phyloP scores from a whole-genome alignment of 53 echinoderm and acorn worm genomes.

The Antedon mediterranea region DNA sequence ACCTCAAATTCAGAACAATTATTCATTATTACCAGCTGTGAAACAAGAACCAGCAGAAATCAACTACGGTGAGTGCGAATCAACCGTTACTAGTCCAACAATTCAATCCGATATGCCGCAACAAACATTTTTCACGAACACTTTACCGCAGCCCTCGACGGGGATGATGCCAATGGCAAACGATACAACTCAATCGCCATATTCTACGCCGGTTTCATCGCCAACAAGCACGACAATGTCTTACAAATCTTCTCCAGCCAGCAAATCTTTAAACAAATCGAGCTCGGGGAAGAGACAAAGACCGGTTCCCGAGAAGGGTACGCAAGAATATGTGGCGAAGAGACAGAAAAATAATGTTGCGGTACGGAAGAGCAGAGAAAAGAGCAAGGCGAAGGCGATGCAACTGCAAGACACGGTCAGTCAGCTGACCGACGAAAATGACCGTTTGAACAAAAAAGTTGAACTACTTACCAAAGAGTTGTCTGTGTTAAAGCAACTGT shows the following conservation, averaged over 20 bases:
- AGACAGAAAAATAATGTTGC: conserved; percentile 89
- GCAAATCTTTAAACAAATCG: not conserved
- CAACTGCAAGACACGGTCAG: conserved; percentile 60
- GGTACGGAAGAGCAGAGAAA: conserved; percentile 79
- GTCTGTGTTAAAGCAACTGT: conserved; percentile 81
- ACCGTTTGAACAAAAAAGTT: conserved; percentile 69
- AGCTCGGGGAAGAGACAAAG: not conserved
- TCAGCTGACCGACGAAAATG: conserved; percentile 73
- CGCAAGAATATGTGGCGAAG: conserved; percentile 69
- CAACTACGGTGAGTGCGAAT: not conserved
- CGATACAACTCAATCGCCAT: not conserved
- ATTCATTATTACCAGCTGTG: not conserved
- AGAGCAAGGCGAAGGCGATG: conserved; percentile 49
- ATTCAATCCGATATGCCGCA: not conserved
- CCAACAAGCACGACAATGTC: not conserved
- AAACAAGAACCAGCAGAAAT: not conserved
- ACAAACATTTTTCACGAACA: not conserved
- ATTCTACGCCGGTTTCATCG: not conserved
- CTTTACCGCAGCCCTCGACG: not conserved
- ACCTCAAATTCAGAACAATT: not conserved
- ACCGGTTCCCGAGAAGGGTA: conserved; percentile 38
- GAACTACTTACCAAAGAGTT: conserved; percentile 80
- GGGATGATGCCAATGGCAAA: not conserved
- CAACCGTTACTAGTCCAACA: not conserved
- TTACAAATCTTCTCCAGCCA: not conserved